Evolutionary conservation across 2,113 vertebrate genomes (phyloP).

Genomic region (Prionailurus viverrinus): DNA sequence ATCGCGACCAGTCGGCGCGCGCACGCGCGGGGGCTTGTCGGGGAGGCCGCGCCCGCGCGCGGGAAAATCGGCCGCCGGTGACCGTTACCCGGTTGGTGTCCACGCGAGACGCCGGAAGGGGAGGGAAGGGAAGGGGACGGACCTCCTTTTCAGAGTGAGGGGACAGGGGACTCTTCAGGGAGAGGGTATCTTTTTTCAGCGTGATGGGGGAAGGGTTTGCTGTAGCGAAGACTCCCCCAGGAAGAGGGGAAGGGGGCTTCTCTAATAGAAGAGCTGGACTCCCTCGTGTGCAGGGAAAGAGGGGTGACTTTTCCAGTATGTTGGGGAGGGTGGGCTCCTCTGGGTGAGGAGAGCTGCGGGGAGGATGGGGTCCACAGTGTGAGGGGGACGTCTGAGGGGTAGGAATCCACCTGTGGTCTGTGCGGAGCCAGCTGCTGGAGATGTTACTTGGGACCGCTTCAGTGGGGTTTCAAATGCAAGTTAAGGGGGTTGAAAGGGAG

Average conservation of each 20-base stretch:
- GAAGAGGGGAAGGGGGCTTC: constrained; percentile 4
- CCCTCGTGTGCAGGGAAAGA: constrained; percentile 25
- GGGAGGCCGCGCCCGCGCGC: constrained; percentile 64
- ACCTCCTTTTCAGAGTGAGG: neutral
- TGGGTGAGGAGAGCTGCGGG: neutral
- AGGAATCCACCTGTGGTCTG: neutral
- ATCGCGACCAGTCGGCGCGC: neutral
- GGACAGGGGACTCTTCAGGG: neutral
- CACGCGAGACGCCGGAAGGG: constrained; percentile 77
- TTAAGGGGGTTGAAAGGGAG: neutral
- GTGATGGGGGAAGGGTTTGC: neutral
- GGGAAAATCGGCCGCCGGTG: constrained; percentile 73
- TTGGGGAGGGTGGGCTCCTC: neutral
- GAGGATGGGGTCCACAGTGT: constrained; percentile 46
- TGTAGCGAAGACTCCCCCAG: neutral
- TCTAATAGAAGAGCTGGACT: neutral
- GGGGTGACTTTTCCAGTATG: constrained; percentile 43
- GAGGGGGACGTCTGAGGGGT: neutral
- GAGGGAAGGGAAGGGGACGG: constrained; percentile 43
- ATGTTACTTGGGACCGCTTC: neutral
- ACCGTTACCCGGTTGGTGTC: constrained; percentile 78
- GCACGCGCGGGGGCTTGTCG: neutral
- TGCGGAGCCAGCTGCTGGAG: neutral
- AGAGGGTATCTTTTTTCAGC: too few species aligned
- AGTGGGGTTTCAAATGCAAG: neutral